These are phyloP conservation scores for Heliconius hermathena DNA, from an alignment of 1,140 invertebrate species.

Conservation along the genomic window DNA sequence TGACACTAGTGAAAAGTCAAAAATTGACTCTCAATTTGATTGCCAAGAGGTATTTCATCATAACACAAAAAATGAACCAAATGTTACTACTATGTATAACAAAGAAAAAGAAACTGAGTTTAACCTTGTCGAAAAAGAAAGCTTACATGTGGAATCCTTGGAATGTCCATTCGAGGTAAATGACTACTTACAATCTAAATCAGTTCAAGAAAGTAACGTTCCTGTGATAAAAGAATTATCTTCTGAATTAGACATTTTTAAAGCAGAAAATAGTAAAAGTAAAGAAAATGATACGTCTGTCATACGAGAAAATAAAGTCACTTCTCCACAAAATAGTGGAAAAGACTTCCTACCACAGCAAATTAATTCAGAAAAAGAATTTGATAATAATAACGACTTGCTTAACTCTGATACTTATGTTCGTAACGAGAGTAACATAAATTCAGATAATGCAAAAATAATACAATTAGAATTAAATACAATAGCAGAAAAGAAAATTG, in stretches of 20 bases:
- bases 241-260: background rate
- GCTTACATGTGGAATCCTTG: background rate
- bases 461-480: background rate
- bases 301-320: background rate
- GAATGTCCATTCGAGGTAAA: background rate
- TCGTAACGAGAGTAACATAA: background rate
- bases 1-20: background rate
- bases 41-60: background rate
- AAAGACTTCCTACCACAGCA: background rate
- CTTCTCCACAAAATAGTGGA: background rate
- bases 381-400: background rate
- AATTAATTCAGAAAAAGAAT: background rate
- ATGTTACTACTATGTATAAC: background rate
- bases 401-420: background rate
- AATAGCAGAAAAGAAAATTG: background rate
- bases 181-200: background rate
- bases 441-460: background rate
- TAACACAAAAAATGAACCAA: background rate
- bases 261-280: background rate
- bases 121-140: background rate
- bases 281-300: slow-evolving; percentile 6
- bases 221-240: slow-evolving; percentile 13
- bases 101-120: slow-evolving; percentile 5
- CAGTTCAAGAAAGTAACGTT: slow-evolving; percentile 16
- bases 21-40: background rate